These are phyloP conservation scores for Agonopterix heracliana DNA, from an alignment of 2,888 invertebrate species.

Conservation along the genomic window DNA sequence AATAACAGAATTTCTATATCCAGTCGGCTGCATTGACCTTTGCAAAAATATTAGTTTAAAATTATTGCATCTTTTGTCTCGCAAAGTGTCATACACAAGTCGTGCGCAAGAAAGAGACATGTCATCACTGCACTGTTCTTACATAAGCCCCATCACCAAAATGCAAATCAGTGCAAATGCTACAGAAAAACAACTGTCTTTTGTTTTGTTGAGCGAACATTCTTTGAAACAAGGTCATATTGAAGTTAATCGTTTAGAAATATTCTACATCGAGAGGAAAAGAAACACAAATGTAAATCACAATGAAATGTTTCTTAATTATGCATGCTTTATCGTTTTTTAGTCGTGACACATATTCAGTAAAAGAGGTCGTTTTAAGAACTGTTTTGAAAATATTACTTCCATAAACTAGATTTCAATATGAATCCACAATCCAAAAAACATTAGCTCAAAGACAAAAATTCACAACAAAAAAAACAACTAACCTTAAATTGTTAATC, in stretches of 20 bases:
- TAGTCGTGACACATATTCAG: too few species aligned
- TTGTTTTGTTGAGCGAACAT: conserved; percentile 16
- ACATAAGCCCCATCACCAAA: conserved; percentile 50
- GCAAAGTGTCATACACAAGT: not conserved
- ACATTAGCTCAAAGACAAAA: conserved; percentile 1
- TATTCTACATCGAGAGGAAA: not conserved
- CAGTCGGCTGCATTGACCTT: too few species aligned
- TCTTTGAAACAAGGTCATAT: conserved; percentile 1
- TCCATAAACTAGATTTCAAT: too few species aligned
- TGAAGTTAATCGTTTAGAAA: not conserved
- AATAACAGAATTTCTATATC: too few species aligned
- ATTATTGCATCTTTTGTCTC: too few species aligned
- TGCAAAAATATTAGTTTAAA: too few species aligned
- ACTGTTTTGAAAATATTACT: too few species aligned
- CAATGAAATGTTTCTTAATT: not conserved
- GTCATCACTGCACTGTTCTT: conserved; percentile 4
- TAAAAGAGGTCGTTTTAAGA: too few species aligned
- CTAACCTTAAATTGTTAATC: conserved; percentile 86
- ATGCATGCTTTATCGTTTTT: too few species aligned
- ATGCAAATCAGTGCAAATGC: conserved; percentile 57
- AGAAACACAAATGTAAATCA: too few species aligned
- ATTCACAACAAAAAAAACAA: conserved; percentile 11
- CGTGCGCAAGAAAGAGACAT: not conserved
- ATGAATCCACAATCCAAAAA: not conserved
- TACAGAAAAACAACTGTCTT: conserved; percentile 43